Evolutionary conservation across 2,113 vertebrate species (phyloP).

Genomic region (Maccullochella peelii): DNA sequence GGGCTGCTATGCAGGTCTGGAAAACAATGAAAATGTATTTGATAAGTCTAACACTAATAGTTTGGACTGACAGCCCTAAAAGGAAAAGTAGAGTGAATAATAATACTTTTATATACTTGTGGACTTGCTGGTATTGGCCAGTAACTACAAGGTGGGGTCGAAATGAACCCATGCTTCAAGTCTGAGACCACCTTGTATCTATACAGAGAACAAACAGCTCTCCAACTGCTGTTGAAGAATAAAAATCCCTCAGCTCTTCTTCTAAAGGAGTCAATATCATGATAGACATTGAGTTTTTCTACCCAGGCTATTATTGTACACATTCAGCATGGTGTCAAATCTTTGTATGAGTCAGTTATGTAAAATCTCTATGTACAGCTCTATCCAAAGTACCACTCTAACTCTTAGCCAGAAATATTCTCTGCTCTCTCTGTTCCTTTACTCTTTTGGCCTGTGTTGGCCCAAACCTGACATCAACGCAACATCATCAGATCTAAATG

Average conservation of each 20-base stretch:
- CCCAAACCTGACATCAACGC: background rate
- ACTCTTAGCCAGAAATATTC: conserved; percentile 54
- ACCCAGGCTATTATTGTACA: conserved; percentile 36
- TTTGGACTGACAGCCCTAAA: background rate
- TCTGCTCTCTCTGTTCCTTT: conserved; percentile 14
- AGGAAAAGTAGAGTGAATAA: background rate
- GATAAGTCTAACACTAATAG: too few relatives aligned
- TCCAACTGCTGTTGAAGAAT: background rate
- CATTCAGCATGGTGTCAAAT: conserved; percentile 9
- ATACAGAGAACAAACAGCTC: conserved; percentile 6
- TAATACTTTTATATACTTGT: background rate
- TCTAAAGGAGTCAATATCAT: conserved; percentile 1
- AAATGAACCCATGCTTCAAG: background rate
- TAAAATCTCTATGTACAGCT: conserved; percentile 37
- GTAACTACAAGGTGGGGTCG: background rate
- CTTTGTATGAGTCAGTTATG: conserved; percentile 54
- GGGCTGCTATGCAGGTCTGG: background rate
- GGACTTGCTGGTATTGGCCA: background rate
- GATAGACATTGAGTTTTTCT: conserved; percentile 21
- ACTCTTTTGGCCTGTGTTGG: conserved; percentile 7
- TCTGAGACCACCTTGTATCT: conserved; percentile 2
- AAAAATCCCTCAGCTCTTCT: background rate
- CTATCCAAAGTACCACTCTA: conserved; percentile 32
- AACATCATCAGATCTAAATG: conserved; percentile 14
- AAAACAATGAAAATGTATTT: background rate